Percentiles rank a stretch among this genome's conserved stretches.
Conservation (phyloP, 2,113 vertebrate genomes). For the Taxidea taxus region DNA sequence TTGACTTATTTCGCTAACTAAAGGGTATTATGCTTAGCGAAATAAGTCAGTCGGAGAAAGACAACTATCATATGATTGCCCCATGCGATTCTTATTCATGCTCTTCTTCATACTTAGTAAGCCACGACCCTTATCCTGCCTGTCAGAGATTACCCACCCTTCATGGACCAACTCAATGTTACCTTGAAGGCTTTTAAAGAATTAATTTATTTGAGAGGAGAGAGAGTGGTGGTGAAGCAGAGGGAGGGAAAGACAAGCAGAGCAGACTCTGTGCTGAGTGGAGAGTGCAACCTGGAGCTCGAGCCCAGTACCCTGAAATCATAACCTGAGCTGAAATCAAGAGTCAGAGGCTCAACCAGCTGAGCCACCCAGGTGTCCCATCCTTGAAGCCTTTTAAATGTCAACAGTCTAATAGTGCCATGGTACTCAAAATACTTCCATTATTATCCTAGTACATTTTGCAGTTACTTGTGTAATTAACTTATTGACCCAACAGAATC, state of each 20-base stretch:
- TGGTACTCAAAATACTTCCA: neutral
- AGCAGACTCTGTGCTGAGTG: neutral
- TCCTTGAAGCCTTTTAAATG: neutral
- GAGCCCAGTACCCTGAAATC: neutral
- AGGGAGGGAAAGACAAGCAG: neutral
- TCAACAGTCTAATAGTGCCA: neutral
- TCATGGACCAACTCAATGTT: neutral
- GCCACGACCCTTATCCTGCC: neutral
- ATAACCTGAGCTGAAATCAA: neutral
- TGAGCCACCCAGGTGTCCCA: neutral
- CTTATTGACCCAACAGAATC: neutral
- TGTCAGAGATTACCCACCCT: neutral
- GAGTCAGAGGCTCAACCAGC: neutral
- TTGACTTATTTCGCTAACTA: too few species aligned
- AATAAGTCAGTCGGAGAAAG: too few species aligned
- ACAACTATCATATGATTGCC: too few species aligned
- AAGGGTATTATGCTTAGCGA: too few species aligned
- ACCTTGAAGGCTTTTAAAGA: neutral
- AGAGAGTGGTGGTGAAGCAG: neutral
- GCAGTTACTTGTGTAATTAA: neutral
- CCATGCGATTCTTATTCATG: accelerated
- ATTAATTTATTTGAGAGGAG: neutral
- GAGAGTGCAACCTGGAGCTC: neutral
- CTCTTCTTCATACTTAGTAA: neutral
- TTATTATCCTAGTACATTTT: neutral